phyloP scores from a whole-genome alignment of 2,113 vertebrate genomes.

The Ctenodactylus gundi region DNA sequence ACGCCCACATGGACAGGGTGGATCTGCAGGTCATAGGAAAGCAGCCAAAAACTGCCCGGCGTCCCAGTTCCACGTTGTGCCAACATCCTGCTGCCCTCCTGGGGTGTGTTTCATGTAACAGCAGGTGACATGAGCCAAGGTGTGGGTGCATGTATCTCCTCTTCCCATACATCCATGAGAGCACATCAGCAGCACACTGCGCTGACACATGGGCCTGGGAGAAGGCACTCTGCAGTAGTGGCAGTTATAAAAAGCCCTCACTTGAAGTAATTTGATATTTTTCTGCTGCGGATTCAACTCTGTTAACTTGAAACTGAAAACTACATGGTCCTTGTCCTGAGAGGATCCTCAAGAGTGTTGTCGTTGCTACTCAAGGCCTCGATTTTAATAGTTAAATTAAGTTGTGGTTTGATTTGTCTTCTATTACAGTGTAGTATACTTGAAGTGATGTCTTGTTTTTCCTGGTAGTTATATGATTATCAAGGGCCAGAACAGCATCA shows the following conservation, averaged over 20 bases:
- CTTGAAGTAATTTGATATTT: not conserved
- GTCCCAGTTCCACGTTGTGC: rapidly evolving
- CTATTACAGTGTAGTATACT: not conserved
- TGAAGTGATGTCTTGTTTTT: not conserved
- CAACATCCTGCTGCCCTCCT: rapidly evolving
- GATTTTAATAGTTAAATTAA: not conserved
- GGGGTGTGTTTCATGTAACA: not conserved
- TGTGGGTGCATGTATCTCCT: rapidly evolving
- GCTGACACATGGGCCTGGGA: not conserved
- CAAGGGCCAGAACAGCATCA: not conserved
- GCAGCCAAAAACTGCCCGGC: no score
- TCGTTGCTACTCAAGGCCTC: not conserved
- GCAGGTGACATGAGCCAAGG: rapidly evolving
- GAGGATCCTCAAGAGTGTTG: not conserved
- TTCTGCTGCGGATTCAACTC: not conserved
- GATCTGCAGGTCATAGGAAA: not conserved
- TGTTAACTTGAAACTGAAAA: not conserved
- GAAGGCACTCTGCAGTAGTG: not conserved
- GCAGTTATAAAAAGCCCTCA: not conserved
- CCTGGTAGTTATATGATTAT: not conserved
- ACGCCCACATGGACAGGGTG: rapidly evolving
- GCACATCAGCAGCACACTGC: not conserved
- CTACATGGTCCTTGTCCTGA: not conserved
- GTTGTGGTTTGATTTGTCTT: not conserved
- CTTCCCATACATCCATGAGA: rapidly evolving